A percentile compares a stretch with the other conserved stretches of the same genome.
Evolutionary conservation across 2,888 invertebrate genomes (phyloP).

Genomic region (Lycaena phlaeas): DNA sequence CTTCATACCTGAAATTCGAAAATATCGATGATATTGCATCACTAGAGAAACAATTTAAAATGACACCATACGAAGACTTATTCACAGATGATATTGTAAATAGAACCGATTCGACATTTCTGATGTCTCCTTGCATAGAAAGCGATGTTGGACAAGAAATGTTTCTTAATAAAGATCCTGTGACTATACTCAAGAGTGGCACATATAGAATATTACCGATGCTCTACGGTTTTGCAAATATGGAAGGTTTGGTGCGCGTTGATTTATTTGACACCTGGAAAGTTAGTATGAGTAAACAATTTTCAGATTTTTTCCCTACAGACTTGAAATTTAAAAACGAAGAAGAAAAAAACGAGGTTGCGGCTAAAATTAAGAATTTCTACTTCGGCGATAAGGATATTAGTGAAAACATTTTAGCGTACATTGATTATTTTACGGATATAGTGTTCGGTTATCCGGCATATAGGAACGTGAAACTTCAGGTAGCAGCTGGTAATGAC

Average conservation of each 20-base stretch:
- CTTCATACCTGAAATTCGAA: conserved; percentile 25
- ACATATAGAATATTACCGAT: conserved; percentile 30
- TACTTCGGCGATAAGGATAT: conserved; percentile 33
- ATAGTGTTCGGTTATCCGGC: conserved; percentile 28
- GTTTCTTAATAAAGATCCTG: conserved; percentile 30
- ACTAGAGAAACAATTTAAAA: conserved; percentile 37
- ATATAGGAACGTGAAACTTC: conserved; percentile 26
- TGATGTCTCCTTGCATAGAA: conserved; percentile 28
- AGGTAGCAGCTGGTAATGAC: conserved; percentile 25
- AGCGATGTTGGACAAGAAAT: conserved; percentile 23
- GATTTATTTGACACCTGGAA: conserved; percentile 27
- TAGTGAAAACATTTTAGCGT: conserved; percentile 21
- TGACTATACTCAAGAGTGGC: conserved; percentile 28
- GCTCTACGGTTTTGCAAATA: conserved; percentile 32
- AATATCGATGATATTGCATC: conserved; percentile 28
- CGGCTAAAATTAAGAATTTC: conserved; percentile 27
- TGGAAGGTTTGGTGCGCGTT: conserved; percentile 27
- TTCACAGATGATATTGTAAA: conserved; percentile 15
- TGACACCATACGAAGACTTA: conserved; percentile 25
- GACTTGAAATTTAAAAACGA: conserved; percentile 31
- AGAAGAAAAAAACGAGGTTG: conserved; percentile 24
- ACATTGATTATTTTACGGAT: conserved; percentile 39
- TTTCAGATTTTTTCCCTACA: conserved; percentile 33
- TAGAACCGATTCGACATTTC: conserved; percentile 20
- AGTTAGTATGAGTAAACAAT: conserved; percentile 31